These are phyloP conservation scores for Drosophila hawaiiensis DNA, from an alignment of 2,888 invertebrate genomes.

Conservation along the genomic window DNA sequence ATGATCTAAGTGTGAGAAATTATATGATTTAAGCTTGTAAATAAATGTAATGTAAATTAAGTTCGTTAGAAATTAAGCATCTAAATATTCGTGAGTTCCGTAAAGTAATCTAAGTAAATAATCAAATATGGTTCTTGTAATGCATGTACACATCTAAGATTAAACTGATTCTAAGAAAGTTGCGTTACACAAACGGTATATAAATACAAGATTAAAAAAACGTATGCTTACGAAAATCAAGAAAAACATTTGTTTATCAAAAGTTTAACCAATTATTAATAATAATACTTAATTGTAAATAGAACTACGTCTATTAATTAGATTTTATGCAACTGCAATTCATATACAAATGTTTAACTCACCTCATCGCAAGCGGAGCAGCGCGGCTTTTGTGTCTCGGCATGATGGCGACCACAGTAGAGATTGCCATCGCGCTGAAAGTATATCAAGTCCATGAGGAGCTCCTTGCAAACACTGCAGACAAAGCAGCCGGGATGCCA, in stretches of 20 bases:
- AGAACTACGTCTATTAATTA: slow-evolving; percentile 1
- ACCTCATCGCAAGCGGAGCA: slow-evolving; percentile 99
- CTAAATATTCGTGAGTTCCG: not conserved
- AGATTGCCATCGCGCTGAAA: slow-evolving; percentile 95
- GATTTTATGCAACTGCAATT: not conserved
- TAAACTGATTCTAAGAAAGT: not conserved
- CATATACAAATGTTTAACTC: slow-evolving; percentile 57
- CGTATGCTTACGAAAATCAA: not conserved
- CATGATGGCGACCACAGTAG: slow-evolving; percentile 98
- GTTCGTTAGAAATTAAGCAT: not conserved
- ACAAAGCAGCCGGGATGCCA: slow-evolving; percentile 99
- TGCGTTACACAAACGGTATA: too few species aligned
- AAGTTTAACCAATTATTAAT: not conserved
- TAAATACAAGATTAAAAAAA: too few species aligned
- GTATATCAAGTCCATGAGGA: slow-evolving; percentile 98
- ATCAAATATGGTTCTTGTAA: not conserved
- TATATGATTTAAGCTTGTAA: not conserved
- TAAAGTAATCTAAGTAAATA: not conserved
- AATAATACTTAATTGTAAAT: not conserved
- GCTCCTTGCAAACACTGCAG: slow-evolving; percentile 95
- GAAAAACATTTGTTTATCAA: not conserved
- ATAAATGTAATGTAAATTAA: not conserved
- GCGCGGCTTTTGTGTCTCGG: slow-evolving; percentile 97
- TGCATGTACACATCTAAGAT: not conserved
- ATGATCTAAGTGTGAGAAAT: slow-evolving; percentile 90